Base-by-base conservation (phyloP, 2,113 vertebrate species). In the Lepus europaeus region DNA sequence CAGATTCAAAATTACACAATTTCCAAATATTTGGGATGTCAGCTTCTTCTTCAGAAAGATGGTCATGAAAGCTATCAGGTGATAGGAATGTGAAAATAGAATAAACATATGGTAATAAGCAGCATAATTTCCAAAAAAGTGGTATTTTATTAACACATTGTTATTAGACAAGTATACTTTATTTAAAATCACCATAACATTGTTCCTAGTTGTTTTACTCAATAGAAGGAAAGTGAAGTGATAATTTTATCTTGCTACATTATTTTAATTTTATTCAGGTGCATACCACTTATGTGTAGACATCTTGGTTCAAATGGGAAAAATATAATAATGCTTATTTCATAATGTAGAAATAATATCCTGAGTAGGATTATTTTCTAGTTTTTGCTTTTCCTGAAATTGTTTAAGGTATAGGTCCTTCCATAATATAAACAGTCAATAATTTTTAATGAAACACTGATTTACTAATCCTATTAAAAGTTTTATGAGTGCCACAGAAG, bases 381-480 rank as follows among this genome's bases (percentile, higher is more conserved):
- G 17, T 13, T 83, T 8, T 23, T 56, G 5, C 1, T 82, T 73
- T 23, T 10, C 19, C 70, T 89, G 5, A 45, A 68, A 9, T 59
- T 93, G 70, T 91, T 1, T n/a, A 20, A 73, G 2, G 7, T 69
- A 0, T 49, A 59, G 9, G 45, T 13, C 0, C 29, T 59, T 4
- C 20, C 22, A 0, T 39, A 22, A 31, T 51, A 59, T 17, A n/a
- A 78, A 29, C 5, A 69, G 16, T 39, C 39, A 80, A 23, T 2
- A 70, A 45, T 19, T 79, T 94, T 93, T 87, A 83, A 94, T 73
- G 86, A 80, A 91, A 16, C 17, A 63, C 19, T 69, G 31, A 66
- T 56, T 66, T 20, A 74, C 0, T 61, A 13, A 63, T 1, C 4
- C 13, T 84, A 2, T 51, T 85, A 27, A 78, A 78, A 69, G 19